Conservation (phyloP, 2,797 vertebrate species). For the Micrastur ruficollis region DNA sequence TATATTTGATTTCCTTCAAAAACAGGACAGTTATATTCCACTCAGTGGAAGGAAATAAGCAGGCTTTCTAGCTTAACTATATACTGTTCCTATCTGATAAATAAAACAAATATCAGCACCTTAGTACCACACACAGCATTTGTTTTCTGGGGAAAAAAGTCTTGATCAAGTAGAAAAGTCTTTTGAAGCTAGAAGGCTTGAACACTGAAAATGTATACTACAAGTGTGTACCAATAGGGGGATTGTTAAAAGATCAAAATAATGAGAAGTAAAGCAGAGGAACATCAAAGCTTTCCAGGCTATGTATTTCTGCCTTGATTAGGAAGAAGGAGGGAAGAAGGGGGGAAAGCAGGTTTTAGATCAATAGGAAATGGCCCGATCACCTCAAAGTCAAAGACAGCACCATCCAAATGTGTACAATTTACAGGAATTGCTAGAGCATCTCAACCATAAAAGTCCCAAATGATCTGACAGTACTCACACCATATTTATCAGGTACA, state of each 20-base stretch:
- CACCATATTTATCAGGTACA: slow-evolving; percentile 50
- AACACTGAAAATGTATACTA: background rate
- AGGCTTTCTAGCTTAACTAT: background rate
- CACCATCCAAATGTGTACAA: slow-evolving; percentile 33
- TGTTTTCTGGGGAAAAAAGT: background rate
- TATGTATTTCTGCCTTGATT: slow-evolving; percentile 55
- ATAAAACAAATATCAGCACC: background rate
- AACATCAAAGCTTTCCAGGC: slow-evolving; percentile 59
- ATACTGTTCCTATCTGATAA: background rate
- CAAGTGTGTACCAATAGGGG: slow-evolving; percentile 4
- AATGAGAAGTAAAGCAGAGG: slow-evolving; percentile 43
- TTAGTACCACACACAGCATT: background rate
- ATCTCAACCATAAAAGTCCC: slow-evolving; percentile 47
- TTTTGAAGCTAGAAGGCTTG: slow-evolving; percentile 36
- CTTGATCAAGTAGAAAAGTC: background rate
- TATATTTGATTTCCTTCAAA: slow-evolving; percentile 42
- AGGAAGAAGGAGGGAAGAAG: slow-evolving; percentile 11
- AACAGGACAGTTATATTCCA: background rate
- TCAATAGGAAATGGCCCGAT: slow-evolving; percentile 36
- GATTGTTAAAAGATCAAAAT: slow-evolving; percentile 61
- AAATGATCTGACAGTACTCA: slow-evolving; percentile 20
- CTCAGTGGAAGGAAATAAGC: background rate
- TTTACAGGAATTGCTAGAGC: slow-evolving; percentile 37
- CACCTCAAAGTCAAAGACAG: slow-evolving; percentile 42
- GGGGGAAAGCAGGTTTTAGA: background rate